Percentiles rank a stretch among this genome's conserved stretches.
Conservation (phyloP, 2,888 invertebrate genomes). For the Sarcophaga subvicina region DNA sequence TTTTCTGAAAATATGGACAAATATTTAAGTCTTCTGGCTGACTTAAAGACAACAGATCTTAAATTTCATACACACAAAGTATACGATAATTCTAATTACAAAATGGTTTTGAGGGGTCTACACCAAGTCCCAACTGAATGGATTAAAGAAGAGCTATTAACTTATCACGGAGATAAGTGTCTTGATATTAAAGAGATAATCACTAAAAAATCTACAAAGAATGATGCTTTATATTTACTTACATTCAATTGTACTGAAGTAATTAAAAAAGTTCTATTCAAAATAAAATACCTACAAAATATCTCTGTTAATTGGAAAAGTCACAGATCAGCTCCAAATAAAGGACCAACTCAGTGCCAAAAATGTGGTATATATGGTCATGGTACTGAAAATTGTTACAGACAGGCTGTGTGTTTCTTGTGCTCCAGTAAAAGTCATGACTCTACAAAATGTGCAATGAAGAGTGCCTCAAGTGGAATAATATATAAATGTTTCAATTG, state of each 20-base stretch:
- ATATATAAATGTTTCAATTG: slow-evolving; percentile 27
- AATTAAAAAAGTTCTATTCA: too few relatives aligned
- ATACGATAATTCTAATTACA: too few relatives aligned
- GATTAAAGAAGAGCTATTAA: too few relatives aligned
- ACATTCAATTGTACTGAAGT: neutral
- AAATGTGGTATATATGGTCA: slow-evolving; percentile 14
- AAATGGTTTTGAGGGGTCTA: too few relatives aligned
- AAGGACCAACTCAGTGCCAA: slow-evolving; percentile 13
- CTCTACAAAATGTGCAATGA: neutral
- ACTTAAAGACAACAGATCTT: too few relatives aligned
- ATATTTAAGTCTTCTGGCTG: too few relatives aligned
- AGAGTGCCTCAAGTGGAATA: neutral
- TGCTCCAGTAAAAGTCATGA: slow-evolving; percentile 2
- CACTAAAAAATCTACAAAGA: too few relatives aligned
- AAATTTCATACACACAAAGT: too few relatives aligned
- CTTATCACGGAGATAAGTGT: too few relatives aligned
- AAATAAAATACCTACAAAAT: neutral
- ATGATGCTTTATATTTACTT: neutral
- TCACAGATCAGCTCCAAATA: neutral
- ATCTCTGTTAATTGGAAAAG: slow-evolving; percentile 4
- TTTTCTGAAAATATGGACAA: slow-evolving; percentile 9
- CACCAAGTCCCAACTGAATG: too few relatives aligned
- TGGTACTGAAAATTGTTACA: neutral
- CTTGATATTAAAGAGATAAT: too few relatives aligned
- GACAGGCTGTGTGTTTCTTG: neutral